Evolutionary conservation across 1,140 invertebrate species (phyloP).

Genomic region (Ridgeia piscesae): DNA sequence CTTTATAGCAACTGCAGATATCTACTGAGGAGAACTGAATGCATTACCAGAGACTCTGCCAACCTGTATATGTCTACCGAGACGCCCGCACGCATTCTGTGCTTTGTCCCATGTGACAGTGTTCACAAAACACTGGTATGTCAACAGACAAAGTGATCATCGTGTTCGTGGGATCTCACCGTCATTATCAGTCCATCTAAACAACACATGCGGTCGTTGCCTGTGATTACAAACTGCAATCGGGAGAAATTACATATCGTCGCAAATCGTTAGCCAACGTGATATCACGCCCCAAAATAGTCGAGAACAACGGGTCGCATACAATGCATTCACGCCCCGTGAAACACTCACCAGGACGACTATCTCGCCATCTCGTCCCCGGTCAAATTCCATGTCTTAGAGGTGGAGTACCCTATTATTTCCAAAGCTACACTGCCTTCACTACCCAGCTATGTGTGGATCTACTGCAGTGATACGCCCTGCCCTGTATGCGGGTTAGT

Average conservation of each 20-base stretch:
- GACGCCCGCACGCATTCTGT: not conserved
- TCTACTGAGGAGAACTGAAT: not conserved
- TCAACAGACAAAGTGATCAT: not conserved
- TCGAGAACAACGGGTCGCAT: not conserved
- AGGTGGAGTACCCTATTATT: not conserved
- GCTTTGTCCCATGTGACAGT: not conserved
- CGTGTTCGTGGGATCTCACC: too few relatives aligned
- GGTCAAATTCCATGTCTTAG: not conserved
- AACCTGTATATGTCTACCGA: too few relatives aligned
- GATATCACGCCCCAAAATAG: not conserved
- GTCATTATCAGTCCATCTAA: not conserved
- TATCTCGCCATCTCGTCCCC: not conserved
- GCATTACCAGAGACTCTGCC: not conserved
- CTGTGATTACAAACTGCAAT: not conserved
- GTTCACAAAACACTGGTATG: not conserved
- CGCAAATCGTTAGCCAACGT: not conserved
- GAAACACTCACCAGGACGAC: not conserved
- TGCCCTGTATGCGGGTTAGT: not conserved
- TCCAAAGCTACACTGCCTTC: not conserved
- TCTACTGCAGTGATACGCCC: not conserved
- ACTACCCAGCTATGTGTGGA: not conserved
- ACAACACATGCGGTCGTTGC: not conserved
- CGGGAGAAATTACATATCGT: not conserved
- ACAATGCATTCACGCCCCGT: not conserved
- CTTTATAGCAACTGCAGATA: not conserved